Base-by-base conservation (phyloP, 1,140 invertebrate genomes). In the Drosophila sproati region DNA sequence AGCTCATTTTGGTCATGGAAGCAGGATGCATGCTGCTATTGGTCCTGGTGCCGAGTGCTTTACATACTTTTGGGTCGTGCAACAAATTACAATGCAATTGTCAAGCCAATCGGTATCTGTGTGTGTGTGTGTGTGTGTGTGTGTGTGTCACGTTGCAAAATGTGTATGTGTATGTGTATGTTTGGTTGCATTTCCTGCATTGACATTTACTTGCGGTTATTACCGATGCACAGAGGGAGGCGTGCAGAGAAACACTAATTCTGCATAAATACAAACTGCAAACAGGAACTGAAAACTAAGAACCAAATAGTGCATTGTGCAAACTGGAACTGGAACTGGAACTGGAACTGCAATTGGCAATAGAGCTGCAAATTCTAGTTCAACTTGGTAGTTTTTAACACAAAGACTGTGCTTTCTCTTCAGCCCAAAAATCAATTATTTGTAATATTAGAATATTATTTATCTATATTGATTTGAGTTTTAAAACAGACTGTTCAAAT, bases 1-100 rank as follows among this genome's bases (percentile, higher is more conserved):
- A 64, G 78, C 82, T 80, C 69, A 74, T 86, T 86, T 73, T 85
- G 69, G 69, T 37, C 41, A 61, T 61, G 63, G 57, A 68, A 41
- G 35, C 63, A 56, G 51, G 10, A 54, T 35, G 51, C 45, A 43
- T n/a, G 62, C 47, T 41, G 59, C 70, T 20, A 69, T 67, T 70
- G 39, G 79, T 69, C 56, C 73, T 54, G 45, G 50, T 63, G 29
- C 56, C 68, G 62, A 60, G 62, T 70, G 67, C 54, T 51, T 72
- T 80, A 66, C 73, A 57, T 73, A 85, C 78, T 81, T 74, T 81
- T 60, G 39, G 59, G 55, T 50, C 57, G 51, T 37, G n/a, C 80
- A 75, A 77, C 82, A 87, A 87, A 88, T 82, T 87, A 82, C 75
- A 87, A 82, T 88, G 82, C 83, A 88, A 87, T 88, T 87, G 75